Evolutionary conservation across 2,113 vertebrate species (phyloP).

Genomic region (Emydura subglobosa): DNA sequence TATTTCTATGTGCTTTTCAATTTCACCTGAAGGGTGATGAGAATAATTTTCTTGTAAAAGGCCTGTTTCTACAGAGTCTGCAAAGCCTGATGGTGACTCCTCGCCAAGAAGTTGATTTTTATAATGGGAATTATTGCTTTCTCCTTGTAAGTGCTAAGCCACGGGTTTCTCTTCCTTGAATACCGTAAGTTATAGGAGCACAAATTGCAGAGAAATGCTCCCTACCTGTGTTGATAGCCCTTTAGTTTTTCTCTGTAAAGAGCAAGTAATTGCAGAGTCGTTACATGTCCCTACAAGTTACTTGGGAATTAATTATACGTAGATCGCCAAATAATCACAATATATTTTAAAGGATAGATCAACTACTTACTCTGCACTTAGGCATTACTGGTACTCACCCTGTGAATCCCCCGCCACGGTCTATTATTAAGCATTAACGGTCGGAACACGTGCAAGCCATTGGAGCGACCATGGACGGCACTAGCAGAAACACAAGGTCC

Average conservation of each 20-base stretch:
- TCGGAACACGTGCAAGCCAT: neutral
- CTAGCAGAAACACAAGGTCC: neutral
- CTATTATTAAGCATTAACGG: fast-evolving
- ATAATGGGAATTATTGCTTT: neutral
- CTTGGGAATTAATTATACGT: neutral
- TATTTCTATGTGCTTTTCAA: neutral
- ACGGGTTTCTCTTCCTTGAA: fast-evolving
- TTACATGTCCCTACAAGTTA: neutral
- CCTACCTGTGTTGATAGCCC: neutral
- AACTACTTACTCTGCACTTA: neutral
- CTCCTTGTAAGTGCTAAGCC: neutral
- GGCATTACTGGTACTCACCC: fast-evolving
- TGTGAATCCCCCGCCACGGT: neutral
- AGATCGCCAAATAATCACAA: neutral
- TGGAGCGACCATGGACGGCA: fast-evolving
- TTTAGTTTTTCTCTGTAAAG: neutral
- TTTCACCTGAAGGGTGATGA: neutral
- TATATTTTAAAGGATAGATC: neutral
- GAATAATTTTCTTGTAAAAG: neutral
- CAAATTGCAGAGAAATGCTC: neutral
- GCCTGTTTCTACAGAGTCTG: fast-evolving
- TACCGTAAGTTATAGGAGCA: neutral
- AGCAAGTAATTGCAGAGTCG: neutral
- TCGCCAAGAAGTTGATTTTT: neutral
- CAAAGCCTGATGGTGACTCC: neutral